A percentile compares a stretch with the other conserved stretches of the same genome.
Conservation (phyloP, 2,888 invertebrate species). For the Furcula furcula region DNA sequence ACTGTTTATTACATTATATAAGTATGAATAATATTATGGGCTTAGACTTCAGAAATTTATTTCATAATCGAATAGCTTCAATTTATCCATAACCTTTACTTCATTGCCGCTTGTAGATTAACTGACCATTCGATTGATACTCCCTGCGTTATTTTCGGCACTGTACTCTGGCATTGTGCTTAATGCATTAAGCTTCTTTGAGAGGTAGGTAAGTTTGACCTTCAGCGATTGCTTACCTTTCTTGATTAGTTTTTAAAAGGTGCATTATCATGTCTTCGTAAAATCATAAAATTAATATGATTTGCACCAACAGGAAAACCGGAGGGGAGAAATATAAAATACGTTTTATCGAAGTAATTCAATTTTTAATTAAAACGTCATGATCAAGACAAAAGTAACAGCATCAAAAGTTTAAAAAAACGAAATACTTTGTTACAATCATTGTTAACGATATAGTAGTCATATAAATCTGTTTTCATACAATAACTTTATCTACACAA, state of each 20-base stretch:
- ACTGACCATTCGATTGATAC: not conserved
- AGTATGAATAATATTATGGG: conserved; percentile 23
- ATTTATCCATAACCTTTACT: conserved; percentile 37
- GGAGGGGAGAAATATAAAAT: conserved; percentile 22
- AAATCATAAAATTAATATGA: conserved; percentile 2
- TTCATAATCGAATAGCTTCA: conserved; percentile 25
- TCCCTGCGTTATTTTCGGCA: not conserved
- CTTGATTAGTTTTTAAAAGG: not conserved
- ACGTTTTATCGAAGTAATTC: conserved; percentile 51
- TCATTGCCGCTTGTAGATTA: conserved; percentile 31
- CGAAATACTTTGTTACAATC: conserved; percentile 53
- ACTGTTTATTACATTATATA: conserved; percentile 53
- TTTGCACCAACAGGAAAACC: not conserved
- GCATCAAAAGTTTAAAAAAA: conserved; percentile 69
- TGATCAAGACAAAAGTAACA: conserved; percentile 75
- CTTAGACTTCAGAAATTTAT: conserved; percentile 17
- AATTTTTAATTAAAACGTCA: conserved; percentile 77
- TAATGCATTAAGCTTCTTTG: conserved; percentile 7
- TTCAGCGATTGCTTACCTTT: conserved; percentile 3
- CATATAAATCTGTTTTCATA: conserved; percentile 47
- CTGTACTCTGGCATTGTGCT: not conserved
- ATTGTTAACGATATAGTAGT: conserved; percentile 40
- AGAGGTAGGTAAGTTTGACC: conserved; percentile 10
- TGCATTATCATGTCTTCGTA: not conserved
- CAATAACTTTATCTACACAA: conserved; percentile 35